These are phyloP conservation scores for Hypsopygia costalis DNA, from an alignment of 2,888 invertebrate genomes.

Conservation along the genomic window DNA sequence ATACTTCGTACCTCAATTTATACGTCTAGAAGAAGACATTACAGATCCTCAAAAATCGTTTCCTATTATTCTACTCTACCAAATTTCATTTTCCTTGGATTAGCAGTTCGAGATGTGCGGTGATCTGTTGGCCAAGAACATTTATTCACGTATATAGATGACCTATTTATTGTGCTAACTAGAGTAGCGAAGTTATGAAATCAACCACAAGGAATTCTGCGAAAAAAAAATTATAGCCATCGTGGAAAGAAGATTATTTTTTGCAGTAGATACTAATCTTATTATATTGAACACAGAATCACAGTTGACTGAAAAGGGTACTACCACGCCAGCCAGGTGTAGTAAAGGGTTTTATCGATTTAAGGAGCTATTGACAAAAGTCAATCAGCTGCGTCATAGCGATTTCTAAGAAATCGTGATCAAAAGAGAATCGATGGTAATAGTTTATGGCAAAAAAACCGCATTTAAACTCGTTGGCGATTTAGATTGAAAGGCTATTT, in stretches of 20 bases:
- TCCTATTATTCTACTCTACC: no score
- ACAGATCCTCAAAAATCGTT: no score
- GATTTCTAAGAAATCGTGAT: slow-evolving; percentile 23
- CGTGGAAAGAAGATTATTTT: no score
- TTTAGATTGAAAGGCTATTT: slow-evolving; percentile 56
- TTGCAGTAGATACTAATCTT: slow-evolving; percentile 14
- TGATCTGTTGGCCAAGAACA: no score
- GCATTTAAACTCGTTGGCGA: slow-evolving; percentile 53
- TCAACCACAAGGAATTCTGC: slow-evolving; percentile 22
- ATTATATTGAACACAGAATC: slow-evolving; percentile 29
- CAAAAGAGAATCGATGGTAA: slow-evolving; percentile 41
- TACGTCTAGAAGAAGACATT: no score
- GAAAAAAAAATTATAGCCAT: slow-evolving; percentile 21
- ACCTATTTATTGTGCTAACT: slow-evolving; percentile 13
- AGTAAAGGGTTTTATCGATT: slow-evolving; percentile 36
- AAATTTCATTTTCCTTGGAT: no score
- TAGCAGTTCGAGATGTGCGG: no score
- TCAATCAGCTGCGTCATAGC: slow-evolving; percentile 15
- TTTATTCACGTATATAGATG: neutral
- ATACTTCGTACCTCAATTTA: no score
- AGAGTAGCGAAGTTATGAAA: slow-evolving; percentile 19
- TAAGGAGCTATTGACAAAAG: slow-evolving; percentile 37
- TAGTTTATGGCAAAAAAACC: slow-evolving; percentile 46
- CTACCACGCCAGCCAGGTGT: slow-evolving; percentile 35
- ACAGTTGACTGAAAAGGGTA: slow-evolving; percentile 27